Percentiles rank a stretch among this genome's conserved stretches.
phyloP scores from a whole-genome alignment of 2,113 vertebrate species.

The Zosterops pallidus region DNA sequence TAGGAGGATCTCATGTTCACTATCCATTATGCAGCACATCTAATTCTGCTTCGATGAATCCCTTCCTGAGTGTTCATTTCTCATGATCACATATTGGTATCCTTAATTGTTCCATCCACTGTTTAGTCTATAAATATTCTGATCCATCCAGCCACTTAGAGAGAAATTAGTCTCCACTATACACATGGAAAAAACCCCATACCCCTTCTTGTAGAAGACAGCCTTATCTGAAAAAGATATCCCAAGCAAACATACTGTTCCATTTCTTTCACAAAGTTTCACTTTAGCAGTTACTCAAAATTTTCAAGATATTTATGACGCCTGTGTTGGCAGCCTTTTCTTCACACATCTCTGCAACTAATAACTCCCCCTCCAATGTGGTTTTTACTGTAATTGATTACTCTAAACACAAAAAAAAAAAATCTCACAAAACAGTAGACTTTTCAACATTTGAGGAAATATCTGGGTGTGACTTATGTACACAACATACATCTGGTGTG shows the following conservation, averaged over 20 bases:
- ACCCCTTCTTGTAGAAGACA: not conserved
- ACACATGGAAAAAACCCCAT: not conserved
- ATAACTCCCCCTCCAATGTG: not conserved
- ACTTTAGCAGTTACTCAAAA: not conserved
- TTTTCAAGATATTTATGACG: not conserved
- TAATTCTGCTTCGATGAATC: not conserved
- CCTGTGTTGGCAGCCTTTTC: fast-evolving
- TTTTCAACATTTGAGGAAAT: not conserved
- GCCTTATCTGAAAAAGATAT: not conserved
- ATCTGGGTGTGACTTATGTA: not conserved
- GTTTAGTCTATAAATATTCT: not conserved
- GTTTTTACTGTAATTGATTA: not conserved
- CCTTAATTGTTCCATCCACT: not conserved
- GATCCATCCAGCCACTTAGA: not conserved
- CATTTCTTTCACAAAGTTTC: not conserved
- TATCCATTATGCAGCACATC: not conserved
- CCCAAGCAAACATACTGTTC: not conserved
- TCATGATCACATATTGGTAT: not conserved
- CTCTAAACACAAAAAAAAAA: not conserved
- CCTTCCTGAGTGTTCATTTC: not conserved
- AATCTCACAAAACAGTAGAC: not conserved
- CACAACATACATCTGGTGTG: not conserved
- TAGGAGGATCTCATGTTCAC: not conserved
- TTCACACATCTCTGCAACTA: not conserved
- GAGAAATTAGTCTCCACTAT: not conserved